Evolutionary conservation across 30 jellyfish, hydroid and myxozoan species (phyloP).

Genomic region (Nemopilema nomurai): DNA sequence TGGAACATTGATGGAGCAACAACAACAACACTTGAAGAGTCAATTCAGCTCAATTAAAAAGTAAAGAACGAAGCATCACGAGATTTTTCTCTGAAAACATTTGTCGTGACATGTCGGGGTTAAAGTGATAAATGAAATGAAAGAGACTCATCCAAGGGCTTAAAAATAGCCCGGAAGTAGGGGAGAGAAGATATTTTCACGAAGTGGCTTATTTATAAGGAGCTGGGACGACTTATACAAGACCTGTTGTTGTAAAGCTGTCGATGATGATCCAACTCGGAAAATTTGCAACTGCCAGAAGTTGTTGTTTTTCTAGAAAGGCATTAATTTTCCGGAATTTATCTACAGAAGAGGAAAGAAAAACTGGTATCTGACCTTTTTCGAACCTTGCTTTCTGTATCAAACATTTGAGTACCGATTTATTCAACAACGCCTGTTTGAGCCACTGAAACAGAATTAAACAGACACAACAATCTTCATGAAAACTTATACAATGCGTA

Average conservation of each 20-base stretch:
- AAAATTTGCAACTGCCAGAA: background rate
- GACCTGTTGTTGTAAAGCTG: background rate
- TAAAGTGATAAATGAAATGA: background rate
- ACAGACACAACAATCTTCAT: too few relatives aligned
- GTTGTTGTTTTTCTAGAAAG: background rate
- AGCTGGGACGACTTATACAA: background rate
- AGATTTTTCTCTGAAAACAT: background rate
- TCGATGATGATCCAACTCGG: background rate
- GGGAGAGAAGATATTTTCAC: background rate
- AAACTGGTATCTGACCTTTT: background rate
- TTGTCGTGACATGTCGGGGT: background rate
- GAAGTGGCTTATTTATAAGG: background rate
- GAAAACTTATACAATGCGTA: too few relatives aligned
- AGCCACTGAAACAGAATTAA: too few relatives aligned
- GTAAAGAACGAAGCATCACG: background rate
- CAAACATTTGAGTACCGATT: background rate
- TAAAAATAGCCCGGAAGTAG: background rate
- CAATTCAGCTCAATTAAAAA: background rate
- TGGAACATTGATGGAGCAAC: background rate
- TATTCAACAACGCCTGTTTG: too few relatives aligned
- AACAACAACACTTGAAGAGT: background rate
- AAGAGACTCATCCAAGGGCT: too few relatives aligned
- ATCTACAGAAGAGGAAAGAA: slow-evolving; percentile 3
- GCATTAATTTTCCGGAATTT: background rate
- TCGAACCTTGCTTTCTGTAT: background rate